Percentiles rank a stretch among this genome's conserved stretches.
Conservation (phyloP, 2,797 vertebrate species). For the Pogoniulus pusillus region DNA sequence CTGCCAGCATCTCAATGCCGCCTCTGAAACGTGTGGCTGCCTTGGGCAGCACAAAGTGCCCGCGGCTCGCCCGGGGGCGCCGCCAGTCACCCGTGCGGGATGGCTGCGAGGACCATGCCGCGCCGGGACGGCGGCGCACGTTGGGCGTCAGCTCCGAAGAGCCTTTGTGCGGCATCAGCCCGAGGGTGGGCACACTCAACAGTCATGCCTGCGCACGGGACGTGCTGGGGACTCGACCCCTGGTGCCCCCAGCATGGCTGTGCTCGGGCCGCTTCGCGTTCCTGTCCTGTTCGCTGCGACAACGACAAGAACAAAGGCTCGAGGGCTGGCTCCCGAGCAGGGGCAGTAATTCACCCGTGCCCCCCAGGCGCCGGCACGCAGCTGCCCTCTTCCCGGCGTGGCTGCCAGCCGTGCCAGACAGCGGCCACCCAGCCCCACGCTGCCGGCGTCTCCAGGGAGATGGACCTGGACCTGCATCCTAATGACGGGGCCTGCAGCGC, state of each 20-base stretch:
- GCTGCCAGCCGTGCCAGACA: constrained; percentile 13
- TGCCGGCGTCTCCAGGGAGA: constrained; percentile 48
- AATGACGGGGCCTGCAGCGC: neutral
- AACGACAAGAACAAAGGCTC: neutral
- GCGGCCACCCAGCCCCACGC: neutral
- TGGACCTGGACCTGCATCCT: constrained; percentile 27
- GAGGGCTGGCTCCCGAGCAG: constrained; percentile 2
- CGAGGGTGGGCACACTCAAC: neutral
- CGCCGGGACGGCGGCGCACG: neutral
- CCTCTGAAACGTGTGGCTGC: neutral
- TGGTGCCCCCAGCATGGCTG: neutral
- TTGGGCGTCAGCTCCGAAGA: neutral
- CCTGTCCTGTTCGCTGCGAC: neutral
- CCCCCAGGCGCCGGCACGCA: neutral
- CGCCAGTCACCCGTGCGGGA: neutral
- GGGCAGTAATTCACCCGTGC: neutral
- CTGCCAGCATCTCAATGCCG: neutral
- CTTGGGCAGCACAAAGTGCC: neutral
- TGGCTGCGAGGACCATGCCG: rapidly evolving
- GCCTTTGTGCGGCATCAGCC: neutral
- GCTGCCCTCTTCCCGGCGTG: constrained; percentile 27
- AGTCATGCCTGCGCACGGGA: rapidly evolving
- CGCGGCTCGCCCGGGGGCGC: neutral
- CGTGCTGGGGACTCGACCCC: neutral
- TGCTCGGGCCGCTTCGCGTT: neutral